phyloP scores from a whole-genome alignment of 2,113 vertebrate genomes.

The Piaya cayana region DNA sequence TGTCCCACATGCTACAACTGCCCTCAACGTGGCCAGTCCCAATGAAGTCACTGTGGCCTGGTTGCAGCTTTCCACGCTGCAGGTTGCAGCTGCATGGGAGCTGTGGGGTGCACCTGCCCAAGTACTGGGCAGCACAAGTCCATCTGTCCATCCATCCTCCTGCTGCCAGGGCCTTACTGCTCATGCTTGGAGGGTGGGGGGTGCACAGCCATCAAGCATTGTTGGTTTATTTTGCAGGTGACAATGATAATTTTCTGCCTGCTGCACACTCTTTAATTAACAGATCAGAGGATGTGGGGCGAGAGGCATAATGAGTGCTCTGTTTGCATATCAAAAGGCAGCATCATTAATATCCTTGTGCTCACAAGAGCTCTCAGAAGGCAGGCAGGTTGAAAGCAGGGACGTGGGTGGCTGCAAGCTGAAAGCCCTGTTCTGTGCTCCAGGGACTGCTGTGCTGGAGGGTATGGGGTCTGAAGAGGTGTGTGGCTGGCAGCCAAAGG shows the following conservation, averaged over 20 bases:
- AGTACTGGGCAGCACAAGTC: rapidly evolving
- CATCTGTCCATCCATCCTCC: not conserved
- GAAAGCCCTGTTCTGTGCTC: rapidly evolving
- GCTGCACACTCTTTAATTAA: conserved; percentile 71
- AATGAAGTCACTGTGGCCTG: rapidly evolving
- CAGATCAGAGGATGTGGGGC: conserved; percentile 58
- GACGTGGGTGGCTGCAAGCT: rapidly evolving
- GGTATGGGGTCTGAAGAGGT: not conserved
- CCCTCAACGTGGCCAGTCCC: rapidly evolving
- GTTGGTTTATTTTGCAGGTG: conserved; percentile 48
- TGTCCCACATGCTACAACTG: not conserved
- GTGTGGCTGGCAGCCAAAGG: not conserved
- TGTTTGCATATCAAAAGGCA: conserved; percentile 74
- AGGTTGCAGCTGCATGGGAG: rapidly evolving
- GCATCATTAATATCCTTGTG: conserved; percentile 29
- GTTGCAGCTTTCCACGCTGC: rapidly evolving
- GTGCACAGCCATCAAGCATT: not conserved
- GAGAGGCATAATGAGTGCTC: conserved; percentile 48
- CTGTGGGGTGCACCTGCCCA: not conserved
- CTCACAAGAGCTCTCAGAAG: not conserved
- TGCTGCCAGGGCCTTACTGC: not conserved
- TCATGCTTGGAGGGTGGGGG: not conserved
- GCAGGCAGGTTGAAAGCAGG: not conserved
- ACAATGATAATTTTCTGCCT: conserved; percentile 58
- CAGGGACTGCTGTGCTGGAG: rapidly evolving